Base-by-base conservation (phyloP, 2,888 invertebrate genomes). In the Caenorhabditis becei region DNA sequence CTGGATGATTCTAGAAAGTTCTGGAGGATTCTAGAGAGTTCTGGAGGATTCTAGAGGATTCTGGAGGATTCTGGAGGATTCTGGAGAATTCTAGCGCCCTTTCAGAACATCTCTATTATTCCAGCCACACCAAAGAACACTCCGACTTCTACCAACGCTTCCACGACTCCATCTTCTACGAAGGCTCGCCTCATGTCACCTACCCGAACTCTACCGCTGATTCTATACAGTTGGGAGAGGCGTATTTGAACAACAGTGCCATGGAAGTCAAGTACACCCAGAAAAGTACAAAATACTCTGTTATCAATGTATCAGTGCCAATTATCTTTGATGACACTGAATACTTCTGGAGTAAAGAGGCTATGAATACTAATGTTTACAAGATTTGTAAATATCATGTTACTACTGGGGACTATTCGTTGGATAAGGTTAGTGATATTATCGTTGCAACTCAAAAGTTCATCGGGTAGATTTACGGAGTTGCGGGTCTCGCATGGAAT, bases 371-470 rank as follows among this genome's bases (percentile, higher is more conserved):
- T 10, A 24, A 24, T 24, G 51, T 24, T 7, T 23, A 2, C 24
- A 23, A 51, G 16, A 51, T 51, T 24, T 51, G 51, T 24, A 24
- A 51, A 24, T 51, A 51, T 24, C 51, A 24, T 11, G 24, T 51
- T 14, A 24, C 24, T 10, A 14, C 5, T 14, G 41, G 41, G 3
- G 41, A 41, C 41, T 35, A 35, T 35, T 8, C 35, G n/a, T n/a
- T n/a, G n/a, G n/a, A n/a, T n/a, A n/a, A n/a, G n/a, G n/a, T n/a
- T n/a, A n/a, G n/a, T n/a, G n/a, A n/a, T n/a, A n/a, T n/a, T n/a
- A n/a, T n/a, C n/a, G n/a, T n/a, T n/a, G n/a, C n/a, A n/a, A n/a
- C n/a, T n/a, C n/a, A n/a, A n/a, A n/a, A n/a, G n/a, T n/a, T n/a
- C n/a, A n/a, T n/a, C n/a, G n/a, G n/a, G n/a, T n/a, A n/a, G n/a